Percentiles rank a stretch among this genome's conserved stretches.
Conservation (phyloP, 1,140 invertebrate genomes). For the Halictus rubicundus region DNA sequence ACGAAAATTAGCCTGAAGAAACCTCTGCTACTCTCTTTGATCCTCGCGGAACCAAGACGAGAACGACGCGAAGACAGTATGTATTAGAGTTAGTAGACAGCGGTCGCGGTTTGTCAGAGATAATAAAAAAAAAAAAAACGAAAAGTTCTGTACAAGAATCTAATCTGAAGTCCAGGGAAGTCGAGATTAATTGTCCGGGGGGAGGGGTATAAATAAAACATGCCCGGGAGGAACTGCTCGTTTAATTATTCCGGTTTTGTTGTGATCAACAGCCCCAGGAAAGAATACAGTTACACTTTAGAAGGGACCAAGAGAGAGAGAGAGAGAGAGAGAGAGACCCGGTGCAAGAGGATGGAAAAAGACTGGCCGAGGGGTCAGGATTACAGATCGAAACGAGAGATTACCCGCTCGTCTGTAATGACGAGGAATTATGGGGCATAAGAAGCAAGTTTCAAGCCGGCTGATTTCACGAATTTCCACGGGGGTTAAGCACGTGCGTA, state of each 20-base stretch:
- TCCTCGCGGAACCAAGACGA: neutral
- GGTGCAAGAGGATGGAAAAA: neutral
- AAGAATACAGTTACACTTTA: neutral
- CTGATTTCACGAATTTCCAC: conserved; percentile 56
- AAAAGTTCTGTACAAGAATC: no score
- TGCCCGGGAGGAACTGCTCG: no score
- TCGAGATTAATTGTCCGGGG: no score
- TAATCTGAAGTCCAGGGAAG: no score
- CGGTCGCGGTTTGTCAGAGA: no score
- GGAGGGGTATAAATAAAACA: no score
- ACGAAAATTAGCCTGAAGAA: neutral
- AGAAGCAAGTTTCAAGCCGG: conserved; percentile 21
- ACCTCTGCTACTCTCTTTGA: neutral
- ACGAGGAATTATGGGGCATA: conserved; percentile 10
- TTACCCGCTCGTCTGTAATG: conserved; percentile 1
- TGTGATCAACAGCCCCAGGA: neutral
- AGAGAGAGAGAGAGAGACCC: neutral
- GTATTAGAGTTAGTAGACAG: no score
- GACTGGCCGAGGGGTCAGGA: neutral
- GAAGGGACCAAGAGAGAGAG: no score
- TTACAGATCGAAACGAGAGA: conserved; percentile 4
- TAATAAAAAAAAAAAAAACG: neutral
- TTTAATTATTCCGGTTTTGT: neutral
- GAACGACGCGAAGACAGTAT: no score
- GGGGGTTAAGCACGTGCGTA: conserved; percentile 50